These are phyloP conservation scores for Acromyrmex echinatior DNA, from an alignment of 1,140 invertebrate genomes.

Conservation along the genomic window DNA sequence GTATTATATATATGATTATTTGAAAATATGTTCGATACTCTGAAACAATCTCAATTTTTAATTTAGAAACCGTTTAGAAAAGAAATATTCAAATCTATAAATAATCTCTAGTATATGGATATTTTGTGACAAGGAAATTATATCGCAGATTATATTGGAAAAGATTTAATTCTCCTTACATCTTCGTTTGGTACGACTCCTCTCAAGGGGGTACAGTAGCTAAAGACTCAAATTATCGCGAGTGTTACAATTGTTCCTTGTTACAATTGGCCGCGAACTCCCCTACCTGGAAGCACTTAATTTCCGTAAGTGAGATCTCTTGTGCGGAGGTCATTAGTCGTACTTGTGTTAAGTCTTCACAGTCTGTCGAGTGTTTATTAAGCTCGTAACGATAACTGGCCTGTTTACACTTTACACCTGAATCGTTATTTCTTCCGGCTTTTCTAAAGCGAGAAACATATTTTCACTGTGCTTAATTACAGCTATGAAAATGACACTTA, in stretches of 20 bases:
- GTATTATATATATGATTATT: not conserved
- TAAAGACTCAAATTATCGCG: slow-evolving; percentile 52
- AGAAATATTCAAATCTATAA: not conserved
- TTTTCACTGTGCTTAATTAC: too few relatives aligned
- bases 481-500: too few relatives aligned
- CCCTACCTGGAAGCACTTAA: slow-evolving; percentile 53
- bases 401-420: slow-evolving; percentile 12
- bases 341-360: slow-evolving; percentile 44
- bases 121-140: not conserved
- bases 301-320: slow-evolving; percentile 59
- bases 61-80: not conserved
- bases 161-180: slow-evolving; percentile 26
- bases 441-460: not conserved
- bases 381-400: slow-evolving; percentile 35
- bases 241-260: slow-evolving; percentile 60
- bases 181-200: not conserved
- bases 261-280: slow-evolving; percentile 56
- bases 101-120: not conserved
- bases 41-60: not conserved
- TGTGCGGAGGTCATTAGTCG: slow-evolving; percentile 53
- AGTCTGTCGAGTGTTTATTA: slow-evolving; percentile 55
- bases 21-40: not conserved
- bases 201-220: not conserved
- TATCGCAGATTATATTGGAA: slow-evolving; percentile 1
- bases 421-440: not conserved